Percentiles rank a stretch among this genome's conserved stretches.
phyloP scores from a whole-genome alignment of 2,113 vertebrate species.

The Nothobranchius furzeri region DNA sequence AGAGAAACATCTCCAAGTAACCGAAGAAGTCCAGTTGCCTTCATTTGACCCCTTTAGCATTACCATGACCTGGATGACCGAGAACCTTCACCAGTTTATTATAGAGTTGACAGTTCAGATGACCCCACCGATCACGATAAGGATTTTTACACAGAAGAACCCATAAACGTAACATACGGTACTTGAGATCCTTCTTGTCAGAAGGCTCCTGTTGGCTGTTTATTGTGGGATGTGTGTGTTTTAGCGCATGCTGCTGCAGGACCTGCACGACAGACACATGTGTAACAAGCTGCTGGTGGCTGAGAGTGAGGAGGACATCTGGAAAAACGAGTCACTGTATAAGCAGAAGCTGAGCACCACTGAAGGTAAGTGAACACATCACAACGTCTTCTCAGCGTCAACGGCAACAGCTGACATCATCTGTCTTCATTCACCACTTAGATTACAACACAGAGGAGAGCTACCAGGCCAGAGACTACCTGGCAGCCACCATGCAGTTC shows the following conservation, averaged over 20 bases:
- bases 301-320: slow-evolving; percentile 98
- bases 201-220: background rate
- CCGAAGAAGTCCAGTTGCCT: too few relatives aligned
- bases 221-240: slow-evolving; percentile 2
- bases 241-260: slow-evolving; percentile 94
- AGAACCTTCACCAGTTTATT: too few relatives aligned
- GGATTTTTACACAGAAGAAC: background rate
- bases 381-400: background rate
- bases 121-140: background rate
- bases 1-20: too few relatives aligned
- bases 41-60: too few relatives aligned
- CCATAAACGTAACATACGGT: too few relatives aligned
- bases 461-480: slow-evolving; percentile 92
- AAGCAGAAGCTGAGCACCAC: slow-evolving; percentile 81
- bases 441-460: slow-evolving; percentile 93
- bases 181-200: background rate
- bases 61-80: too few relatives aligned
- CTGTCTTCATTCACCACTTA: slow-evolving; percentile 38
- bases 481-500: slow-evolving; percentile 98
- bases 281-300: slow-evolving; percentile 96
- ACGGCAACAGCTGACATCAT: background rate
- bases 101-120: background rate
- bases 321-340: slow-evolving; percentile 93
- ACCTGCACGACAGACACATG: slow-evolving; percentile 93
- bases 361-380: slow-evolving; percentile 80